A percentile compares a stretch with the other conserved stretches of the same genome.
phyloP scores from a whole-genome alignment of 2,113 vertebrate genomes.

The Tor tambroides region DNA sequence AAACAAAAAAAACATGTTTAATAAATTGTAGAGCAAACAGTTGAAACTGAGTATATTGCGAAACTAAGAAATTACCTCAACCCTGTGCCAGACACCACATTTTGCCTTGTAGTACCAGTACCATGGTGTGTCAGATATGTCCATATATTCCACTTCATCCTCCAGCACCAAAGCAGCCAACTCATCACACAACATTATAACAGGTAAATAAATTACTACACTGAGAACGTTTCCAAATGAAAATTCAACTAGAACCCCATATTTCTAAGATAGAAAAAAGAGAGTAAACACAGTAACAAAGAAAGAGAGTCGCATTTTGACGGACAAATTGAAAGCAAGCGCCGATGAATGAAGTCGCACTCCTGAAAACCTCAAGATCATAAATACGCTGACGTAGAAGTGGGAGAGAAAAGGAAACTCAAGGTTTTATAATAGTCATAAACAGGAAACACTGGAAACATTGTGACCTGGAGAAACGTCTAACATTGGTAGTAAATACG shows the following conservation, averaged over 20 bases:
- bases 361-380: neutral
- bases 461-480: neutral
- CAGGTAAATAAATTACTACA: neutral
- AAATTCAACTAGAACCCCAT: neutral
- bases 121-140: conserved; percentile 82
- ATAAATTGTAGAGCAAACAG: neutral
- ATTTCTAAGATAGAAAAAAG: neutral
- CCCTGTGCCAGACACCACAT: conserved; percentile 87
- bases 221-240: neutral
- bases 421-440: neutral
- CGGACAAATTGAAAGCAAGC: neutral
- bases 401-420: neutral
- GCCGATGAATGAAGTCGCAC: no score
- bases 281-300: neutral
- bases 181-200: neutral
- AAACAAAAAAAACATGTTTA: neutral
- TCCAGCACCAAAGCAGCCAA: neutral
- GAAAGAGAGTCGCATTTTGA: neutral
- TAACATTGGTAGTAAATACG: neutral
- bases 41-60: neutral
- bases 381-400: neutral
- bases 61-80: conserved; percentile 78
- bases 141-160: conserved; percentile 77
- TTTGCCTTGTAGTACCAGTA: conserved; percentile 87
- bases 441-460: neutral